A percentile compares a stretch with the other conserved stretches of the same genome.
Evolutionary conservation across 2,797 vertebrate genomes (phyloP).

Genomic region (Coranthus polyacanthus): DNA sequence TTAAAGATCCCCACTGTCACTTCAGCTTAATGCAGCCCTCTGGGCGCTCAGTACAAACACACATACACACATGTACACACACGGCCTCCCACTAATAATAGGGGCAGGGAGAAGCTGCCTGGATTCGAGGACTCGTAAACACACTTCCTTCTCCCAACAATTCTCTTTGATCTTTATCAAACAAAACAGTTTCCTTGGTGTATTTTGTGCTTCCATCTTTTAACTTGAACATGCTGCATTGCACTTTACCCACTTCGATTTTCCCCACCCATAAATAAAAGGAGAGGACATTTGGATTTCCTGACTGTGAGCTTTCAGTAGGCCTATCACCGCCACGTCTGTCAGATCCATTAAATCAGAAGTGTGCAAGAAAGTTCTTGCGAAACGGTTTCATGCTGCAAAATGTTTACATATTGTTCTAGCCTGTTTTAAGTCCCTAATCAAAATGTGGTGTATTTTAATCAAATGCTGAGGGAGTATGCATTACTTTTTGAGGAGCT

Average conservation of each 20-base stretch:
- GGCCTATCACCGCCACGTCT: conserved; percentile 64
- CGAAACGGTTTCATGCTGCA: conserved; percentile 52
- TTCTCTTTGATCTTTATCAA: conserved; percentile 80
- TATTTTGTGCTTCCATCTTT: conserved; percentile 59
- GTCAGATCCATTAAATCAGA: conserved; percentile 69
- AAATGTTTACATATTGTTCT: conserved; percentile 58
- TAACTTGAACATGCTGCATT: conserved; percentile 43
- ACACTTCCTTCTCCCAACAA: conserved; percentile 65
- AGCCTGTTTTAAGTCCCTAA: conserved; percentile 33
- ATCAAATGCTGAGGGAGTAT: conserved; percentile 9
- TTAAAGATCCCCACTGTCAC: conserved; percentile 77
- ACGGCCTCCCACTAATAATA: conserved; percentile 67
- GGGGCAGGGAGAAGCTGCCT: conserved; percentile 55
- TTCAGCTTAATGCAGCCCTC: conserved; percentile 73
- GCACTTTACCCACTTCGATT: conserved; percentile 58
- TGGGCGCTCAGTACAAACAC: conserved; percentile 54
- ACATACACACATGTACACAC: conserved; percentile 25
- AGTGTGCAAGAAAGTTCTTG: conserved; percentile 51
- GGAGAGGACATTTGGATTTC: conserved; percentile 65
- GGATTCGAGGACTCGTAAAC: conserved; percentile 70
- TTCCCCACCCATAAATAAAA: conserved; percentile 67
- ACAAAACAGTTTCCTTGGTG: conserved; percentile 72
- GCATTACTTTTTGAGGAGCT: conserved; percentile 33
- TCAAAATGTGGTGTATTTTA: conserved; percentile 46
- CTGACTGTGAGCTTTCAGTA: conserved; percentile 66